These are phyloP conservation scores for Dicerorhinus sumatrensis DNA, from an alignment of 2,113 vertebrate genomes.

Conservation along the genomic window DNA sequence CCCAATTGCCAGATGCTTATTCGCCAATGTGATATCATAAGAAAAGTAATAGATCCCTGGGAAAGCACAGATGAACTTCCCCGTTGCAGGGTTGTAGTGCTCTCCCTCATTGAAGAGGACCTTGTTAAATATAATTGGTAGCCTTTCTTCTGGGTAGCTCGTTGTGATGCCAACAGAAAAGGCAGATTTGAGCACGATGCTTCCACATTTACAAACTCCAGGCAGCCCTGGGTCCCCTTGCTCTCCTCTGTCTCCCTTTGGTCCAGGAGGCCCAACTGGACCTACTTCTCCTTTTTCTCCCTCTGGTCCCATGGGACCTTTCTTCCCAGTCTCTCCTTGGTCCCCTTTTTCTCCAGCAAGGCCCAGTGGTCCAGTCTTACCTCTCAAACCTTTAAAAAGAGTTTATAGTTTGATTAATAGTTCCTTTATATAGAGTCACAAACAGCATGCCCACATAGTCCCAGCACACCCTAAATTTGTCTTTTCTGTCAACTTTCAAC, in stretches of 20 bases:
- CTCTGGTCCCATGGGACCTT: slow-evolving; percentile 90
- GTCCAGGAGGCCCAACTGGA: slow-evolving; percentile 88
- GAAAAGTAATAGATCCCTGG: slow-evolving; percentile 98
- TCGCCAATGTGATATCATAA: slow-evolving; percentile 97
- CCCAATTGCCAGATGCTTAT: slow-evolving; percentile 97
- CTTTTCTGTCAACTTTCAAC: background rate
- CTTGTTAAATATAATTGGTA: slow-evolving; percentile 97
- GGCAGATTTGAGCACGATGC: slow-evolving; percentile 95
- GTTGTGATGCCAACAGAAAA: slow-evolving; percentile 98
- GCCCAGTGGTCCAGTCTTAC: slow-evolving; percentile 93
- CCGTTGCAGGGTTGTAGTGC: slow-evolving; percentile 95
- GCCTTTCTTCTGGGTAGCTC: slow-evolving; percentile 95
- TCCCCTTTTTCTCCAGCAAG: slow-evolving; percentile 94
- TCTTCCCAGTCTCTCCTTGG: slow-evolving; percentile 94
- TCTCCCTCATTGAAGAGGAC: slow-evolving; percentile 96
- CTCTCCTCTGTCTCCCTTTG: slow-evolving; percentile 93
- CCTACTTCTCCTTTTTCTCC: slow-evolving; percentile 92
- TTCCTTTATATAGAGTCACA: slow-evolving; percentile 26
- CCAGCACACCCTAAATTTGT: background rate
- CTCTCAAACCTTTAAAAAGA: slow-evolving; percentile 93
- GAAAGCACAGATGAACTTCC: slow-evolving; percentile 97
- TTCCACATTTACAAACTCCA: slow-evolving; percentile 95
- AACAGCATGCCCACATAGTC: background rate
- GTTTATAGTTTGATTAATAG: slow-evolving; percentile 65
- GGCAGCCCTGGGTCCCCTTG: slow-evolving; percentile 90